A percentile compares a stretch with the other conserved stretches of the same genome.
phyloP scores from a whole-genome alignment of 2,113 vertebrate genomes.

The Coptodon bakossiorum region DNA sequence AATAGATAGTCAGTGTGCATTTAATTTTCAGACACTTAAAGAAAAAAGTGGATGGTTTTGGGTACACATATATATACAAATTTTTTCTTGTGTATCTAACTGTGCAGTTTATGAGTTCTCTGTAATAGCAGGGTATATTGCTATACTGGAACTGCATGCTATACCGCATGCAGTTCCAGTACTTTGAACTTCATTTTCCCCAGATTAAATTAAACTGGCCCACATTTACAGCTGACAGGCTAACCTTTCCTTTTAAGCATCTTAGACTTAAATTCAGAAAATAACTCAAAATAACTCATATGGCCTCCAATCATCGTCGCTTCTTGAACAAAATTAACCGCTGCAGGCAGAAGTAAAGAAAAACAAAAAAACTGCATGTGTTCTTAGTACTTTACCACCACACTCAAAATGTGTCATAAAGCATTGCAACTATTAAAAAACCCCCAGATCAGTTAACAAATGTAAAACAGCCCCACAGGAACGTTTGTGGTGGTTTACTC shows the following conservation, averaged over 20 bases:
- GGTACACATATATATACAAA: accelerated
- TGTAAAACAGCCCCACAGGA: neutral
- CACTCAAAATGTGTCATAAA: neutral
- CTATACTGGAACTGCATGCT: no score
- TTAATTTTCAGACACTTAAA: neutral
- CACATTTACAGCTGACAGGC: neutral
- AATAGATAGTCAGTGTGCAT: neutral
- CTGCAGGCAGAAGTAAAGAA: neutral
- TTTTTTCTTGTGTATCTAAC: neutral
- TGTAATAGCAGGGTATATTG: neutral
- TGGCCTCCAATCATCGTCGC: neutral
- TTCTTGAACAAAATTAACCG: neutral
- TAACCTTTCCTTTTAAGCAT: neutral
- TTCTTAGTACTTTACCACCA: neutral
- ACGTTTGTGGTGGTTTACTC: neutral
- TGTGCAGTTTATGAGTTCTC: neutral
- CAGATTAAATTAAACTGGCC: neutral
- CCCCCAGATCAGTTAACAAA: neutral
- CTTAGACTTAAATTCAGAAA: neutral
- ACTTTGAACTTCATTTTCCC: neutral
- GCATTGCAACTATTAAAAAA: neutral
- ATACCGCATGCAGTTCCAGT: neutral
- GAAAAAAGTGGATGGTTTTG: neutral
- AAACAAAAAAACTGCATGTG: neutral
- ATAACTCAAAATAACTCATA: neutral